A percentile compares a stretch with the other conserved stretches of the same genome.
These are phyloP conservation scores for Vanessa tameamea DNA, from an alignment of 1,140 invertebrate species.

Conservation along the genomic window DNA sequence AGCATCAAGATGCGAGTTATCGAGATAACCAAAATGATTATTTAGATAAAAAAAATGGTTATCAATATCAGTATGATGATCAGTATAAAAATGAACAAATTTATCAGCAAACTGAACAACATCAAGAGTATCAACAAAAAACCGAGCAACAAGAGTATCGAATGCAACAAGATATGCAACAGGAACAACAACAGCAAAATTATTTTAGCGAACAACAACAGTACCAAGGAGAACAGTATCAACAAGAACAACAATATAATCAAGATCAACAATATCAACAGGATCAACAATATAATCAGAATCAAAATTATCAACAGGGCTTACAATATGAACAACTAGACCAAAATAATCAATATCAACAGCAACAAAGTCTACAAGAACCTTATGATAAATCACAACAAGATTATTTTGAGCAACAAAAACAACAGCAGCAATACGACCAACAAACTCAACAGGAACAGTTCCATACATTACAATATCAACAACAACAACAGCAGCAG, in stretches of 20 bases:
- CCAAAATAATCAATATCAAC: slow-evolving; percentile 40
- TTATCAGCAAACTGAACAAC: slow-evolving; percentile 46
- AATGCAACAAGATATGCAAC: slow-evolving; percentile 32
- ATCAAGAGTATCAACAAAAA: slow-evolving; percentile 43
- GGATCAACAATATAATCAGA: slow-evolving; percentile 42
- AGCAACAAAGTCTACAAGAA: slow-evolving; percentile 32
- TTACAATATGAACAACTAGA: slow-evolving; percentile 73
- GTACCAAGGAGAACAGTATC: slow-evolving; percentile 31
- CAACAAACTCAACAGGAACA: slow-evolving; percentile 44
- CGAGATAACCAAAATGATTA: slow-evolving; percentile 46
- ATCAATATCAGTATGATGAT: slow-evolving; percentile 48
- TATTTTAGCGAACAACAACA: slow-evolving; percentile 26
- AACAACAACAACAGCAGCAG: slow-evolving; percentile 48
- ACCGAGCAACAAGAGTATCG: slow-evolving; percentile 4
- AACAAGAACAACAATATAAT: slow-evolving; percentile 40
- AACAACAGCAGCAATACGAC: slow-evolving; percentile 38
- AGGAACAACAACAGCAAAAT: slow-evolving; percentile 44
- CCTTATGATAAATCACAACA: slow-evolving; percentile 61
- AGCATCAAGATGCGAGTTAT: slow-evolving; percentile 48
- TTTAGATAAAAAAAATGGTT: slow-evolving; percentile 51
- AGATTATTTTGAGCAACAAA: slow-evolving; percentile 56
- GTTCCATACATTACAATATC: slow-evolving; percentile 43
- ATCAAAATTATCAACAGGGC: slow-evolving; percentile 44
- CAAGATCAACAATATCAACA: slow-evolving; percentile 78
- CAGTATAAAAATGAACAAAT: slow-evolving; percentile 47